Percentiles rank a stretch among this genome's conserved stretches.
Conservation (phyloP, 2,888 invertebrate species). For the Eristalinus aeneus region DNA sequence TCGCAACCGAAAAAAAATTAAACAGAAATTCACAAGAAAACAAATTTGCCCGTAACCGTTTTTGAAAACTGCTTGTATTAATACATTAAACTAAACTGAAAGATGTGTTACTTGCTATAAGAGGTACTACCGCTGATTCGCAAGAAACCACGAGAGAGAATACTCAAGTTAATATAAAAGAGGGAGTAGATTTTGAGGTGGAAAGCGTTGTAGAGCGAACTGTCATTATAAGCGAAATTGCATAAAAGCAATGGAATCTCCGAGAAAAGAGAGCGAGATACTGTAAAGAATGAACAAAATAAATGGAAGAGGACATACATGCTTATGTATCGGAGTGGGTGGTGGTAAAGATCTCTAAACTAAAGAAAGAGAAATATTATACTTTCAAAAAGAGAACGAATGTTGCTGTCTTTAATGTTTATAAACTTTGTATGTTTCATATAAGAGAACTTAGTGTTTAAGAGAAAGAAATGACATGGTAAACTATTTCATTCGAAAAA, state of each 20-base stretch:
- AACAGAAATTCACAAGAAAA: conserved; percentile 28
- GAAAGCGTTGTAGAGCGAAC: background rate
- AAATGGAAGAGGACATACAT: background rate
- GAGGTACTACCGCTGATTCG: conserved; percentile 34
- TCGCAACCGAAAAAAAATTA: conserved; percentile 1
- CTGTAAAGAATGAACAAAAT: background rate
- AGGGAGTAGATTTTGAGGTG: background rate
- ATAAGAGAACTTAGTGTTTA: background rate
- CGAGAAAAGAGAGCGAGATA: background rate
- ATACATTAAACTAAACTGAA: conserved; percentile 64
- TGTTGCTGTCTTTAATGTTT: conserved; percentile 1
- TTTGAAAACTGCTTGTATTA: conserved; percentile 41
- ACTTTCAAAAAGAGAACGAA: conserved; percentile 9
- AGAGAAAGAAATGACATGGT: conserved; percentile 5
- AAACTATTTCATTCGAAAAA: too few relatives aligned
- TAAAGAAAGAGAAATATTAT: background rate
- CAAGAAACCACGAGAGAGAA: conserved; percentile 31
- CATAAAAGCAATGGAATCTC: conserved; percentile 32
- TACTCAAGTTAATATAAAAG: background rate
- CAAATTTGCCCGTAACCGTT: conserved; percentile 3
- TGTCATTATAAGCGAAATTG: conserved; percentile 25
- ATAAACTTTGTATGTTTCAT: conserved; percentile 12
- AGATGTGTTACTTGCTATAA: conserved; percentile 29
- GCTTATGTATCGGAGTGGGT: conserved; percentile 1
- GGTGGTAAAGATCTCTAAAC: background rate